Conservation (phyloP, 2,797 vertebrate species). For the Limnodromus scolopaceus region DNA sequence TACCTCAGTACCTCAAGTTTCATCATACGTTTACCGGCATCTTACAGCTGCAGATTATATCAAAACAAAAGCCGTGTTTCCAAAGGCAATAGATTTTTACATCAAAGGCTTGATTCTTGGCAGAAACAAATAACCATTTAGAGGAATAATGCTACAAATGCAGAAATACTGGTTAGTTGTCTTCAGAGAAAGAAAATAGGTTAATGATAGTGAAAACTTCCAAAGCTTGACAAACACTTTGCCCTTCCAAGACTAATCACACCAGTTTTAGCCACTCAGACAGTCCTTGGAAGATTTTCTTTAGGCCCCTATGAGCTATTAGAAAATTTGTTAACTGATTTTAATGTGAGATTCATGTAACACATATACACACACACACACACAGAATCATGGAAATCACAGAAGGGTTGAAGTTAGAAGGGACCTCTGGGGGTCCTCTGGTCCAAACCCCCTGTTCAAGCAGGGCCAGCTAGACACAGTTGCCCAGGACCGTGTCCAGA, state of each 20-base stretch:
- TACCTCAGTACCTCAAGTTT: background rate
- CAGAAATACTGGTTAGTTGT: background rate
- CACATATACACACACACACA: background rate
- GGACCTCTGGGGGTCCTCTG: background rate
- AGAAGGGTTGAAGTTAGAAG: background rate
- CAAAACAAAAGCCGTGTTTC: constrained; percentile 10
- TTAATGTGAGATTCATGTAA: background rate
- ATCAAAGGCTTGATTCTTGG: constrained; percentile 46
- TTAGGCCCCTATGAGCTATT: background rate
- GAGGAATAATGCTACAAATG: background rate
- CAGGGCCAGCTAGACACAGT: background rate
- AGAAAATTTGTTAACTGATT: background rate
- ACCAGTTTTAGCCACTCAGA: background rate
- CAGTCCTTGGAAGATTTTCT: background rate
- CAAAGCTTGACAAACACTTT: background rate
- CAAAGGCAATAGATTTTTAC: constrained; percentile 29
- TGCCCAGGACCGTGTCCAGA: background rate
- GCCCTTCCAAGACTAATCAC: background rate
- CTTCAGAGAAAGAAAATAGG: background rate
- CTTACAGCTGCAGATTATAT: background rate
- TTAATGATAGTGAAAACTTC: background rate
- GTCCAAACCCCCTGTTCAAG: background rate
- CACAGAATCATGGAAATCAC: background rate
- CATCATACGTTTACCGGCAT: background rate
- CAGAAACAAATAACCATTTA: background rate